These are phyloP conservation scores for Ailurus styani DNA, from an alignment of 2,113 vertebrate species.

Conservation along the genomic window DNA sequence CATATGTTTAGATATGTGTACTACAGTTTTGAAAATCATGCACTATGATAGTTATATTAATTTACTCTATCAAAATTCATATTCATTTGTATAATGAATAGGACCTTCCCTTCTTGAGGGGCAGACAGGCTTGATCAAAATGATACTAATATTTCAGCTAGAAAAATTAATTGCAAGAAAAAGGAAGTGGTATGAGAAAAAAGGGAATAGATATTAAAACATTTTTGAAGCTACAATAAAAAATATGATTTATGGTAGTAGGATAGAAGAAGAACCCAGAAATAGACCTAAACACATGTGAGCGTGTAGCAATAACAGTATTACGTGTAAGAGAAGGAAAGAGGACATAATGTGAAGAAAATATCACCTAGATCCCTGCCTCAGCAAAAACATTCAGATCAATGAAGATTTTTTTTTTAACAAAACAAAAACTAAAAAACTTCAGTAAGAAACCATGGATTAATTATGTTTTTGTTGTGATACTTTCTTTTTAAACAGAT, in stretches of 20 bases:
- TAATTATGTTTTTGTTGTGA: constrained; percentile 65
- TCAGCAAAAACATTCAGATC: neutral
- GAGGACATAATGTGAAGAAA: neutral
- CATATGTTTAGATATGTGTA: neutral
- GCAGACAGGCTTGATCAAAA: neutral
- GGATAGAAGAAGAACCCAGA: neutral
- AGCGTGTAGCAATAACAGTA: neutral
- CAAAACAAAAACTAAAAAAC: neutral
- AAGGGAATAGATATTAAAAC: neutral
- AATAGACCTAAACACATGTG: neutral
- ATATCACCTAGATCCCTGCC: neutral
- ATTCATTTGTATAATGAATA: neutral
- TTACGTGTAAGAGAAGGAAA: neutral
- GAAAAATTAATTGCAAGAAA: neutral
- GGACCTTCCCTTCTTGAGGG: neutral
- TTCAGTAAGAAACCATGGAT: constrained; percentile 34
- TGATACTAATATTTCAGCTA: neutral
- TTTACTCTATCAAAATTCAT: neutral
- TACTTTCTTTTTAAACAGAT: constrained; percentile 70
- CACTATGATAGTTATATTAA: neutral
- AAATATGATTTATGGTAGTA: neutral
- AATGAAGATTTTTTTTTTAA: too few species aligned
- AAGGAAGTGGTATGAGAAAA: neutral
- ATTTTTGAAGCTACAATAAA: neutral
- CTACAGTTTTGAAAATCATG: neutral